These are phyloP conservation scores for Mellilla xanthometata DNA, from an alignment of 2,888 invertebrate genomes.

Conservation along the genomic window DNA sequence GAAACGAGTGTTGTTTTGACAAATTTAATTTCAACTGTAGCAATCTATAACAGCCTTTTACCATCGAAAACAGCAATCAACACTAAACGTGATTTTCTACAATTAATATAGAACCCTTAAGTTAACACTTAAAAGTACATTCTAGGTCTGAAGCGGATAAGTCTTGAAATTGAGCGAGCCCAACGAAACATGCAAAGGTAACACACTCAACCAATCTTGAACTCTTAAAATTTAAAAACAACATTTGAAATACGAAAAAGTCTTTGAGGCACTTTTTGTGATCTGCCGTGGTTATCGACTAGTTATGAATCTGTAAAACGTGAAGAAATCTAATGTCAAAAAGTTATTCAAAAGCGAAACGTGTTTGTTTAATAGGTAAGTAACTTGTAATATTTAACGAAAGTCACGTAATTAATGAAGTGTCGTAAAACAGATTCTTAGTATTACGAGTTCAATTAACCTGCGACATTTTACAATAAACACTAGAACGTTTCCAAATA, in stretches of 20 bases:
- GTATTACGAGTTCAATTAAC: slow-evolving; percentile 63
- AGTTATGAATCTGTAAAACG: slow-evolving; percentile 34
- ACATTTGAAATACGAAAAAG: slow-evolving; percentile 28
- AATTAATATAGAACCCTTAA: slow-evolving; percentile 67
- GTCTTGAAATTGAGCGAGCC: slow-evolving; percentile 81
- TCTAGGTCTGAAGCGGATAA: slow-evolving; percentile 74
- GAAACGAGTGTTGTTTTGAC: too few species aligned
- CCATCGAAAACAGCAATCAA: slow-evolving; percentile 71
- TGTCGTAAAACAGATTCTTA: slow-evolving; percentile 58
- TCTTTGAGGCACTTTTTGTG: slow-evolving; percentile 50
- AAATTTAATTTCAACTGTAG: slow-evolving; percentile 1
- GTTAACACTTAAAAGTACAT: slow-evolving; percentile 65
- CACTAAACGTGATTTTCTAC: slow-evolving; percentile 72
- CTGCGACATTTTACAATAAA: slow-evolving; percentile 75
- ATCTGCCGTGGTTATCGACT: slow-evolving; percentile 45
- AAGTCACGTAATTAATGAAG: slow-evolving; percentile 62
- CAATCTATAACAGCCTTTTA: slow-evolving; percentile 61
- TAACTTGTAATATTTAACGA: slow-evolving; percentile 35
- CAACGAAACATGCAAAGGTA: slow-evolving; percentile 72
- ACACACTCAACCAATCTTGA: slow-evolving; percentile 67
- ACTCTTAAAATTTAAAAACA: slow-evolving; percentile 34
- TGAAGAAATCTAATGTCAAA: slow-evolving; percentile 40
- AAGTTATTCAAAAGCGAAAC: slow-evolving; percentile 57
- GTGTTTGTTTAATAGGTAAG: slow-evolving; percentile 53
- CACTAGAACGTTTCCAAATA: slow-evolving; percentile 78